Conservation (phyloP, 2,888 invertebrate species). For the Tromatobia lineatoria region DNA sequence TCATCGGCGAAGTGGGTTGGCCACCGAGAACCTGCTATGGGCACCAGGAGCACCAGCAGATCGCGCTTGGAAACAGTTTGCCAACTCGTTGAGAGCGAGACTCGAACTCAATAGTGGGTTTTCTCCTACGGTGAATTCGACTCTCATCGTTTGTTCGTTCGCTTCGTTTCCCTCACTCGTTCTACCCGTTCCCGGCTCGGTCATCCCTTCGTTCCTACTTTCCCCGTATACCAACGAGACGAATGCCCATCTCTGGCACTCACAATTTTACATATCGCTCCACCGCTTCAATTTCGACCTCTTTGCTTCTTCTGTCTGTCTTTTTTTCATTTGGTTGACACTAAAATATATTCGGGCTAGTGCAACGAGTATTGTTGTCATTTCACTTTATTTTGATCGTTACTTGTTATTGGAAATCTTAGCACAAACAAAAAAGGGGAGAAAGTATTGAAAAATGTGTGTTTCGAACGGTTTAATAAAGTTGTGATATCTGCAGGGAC, state of each 20-base stretch:
- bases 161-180: constrained; percentile 72
- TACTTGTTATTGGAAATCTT: background rate
- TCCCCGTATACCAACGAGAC: constrained; percentile 62
- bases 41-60: constrained; percentile 57
- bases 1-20: constrained; percentile 69
- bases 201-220: constrained; percentile 64
- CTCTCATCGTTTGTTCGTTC: constrained; percentile 57
- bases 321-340: background rate
- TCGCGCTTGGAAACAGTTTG: constrained; percentile 78
- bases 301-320: background rate
- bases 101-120: constrained; percentile 76
- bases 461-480: too few species aligned
- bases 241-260: constrained; percentile 73
- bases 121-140: constrained; percentile 51
- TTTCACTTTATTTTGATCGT: background rate
- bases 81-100: constrained; percentile 83
- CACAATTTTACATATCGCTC: constrained; percentile 74
- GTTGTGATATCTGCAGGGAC: too few species aligned
- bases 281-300: constrained; percentile 62
- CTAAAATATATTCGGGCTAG: background rate
- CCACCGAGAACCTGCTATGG: constrained; percentile 71
- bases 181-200: constrained; percentile 66
- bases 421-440: too few species aligned
- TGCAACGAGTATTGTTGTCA: background rate
- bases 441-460: too few species aligned